Percentiles rank a stretch among this genome's conserved stretches.
Evolutionary conservation across 2,888 invertebrate genomes (phyloP).

Genomic region (Callyntrura sp.): DNA sequence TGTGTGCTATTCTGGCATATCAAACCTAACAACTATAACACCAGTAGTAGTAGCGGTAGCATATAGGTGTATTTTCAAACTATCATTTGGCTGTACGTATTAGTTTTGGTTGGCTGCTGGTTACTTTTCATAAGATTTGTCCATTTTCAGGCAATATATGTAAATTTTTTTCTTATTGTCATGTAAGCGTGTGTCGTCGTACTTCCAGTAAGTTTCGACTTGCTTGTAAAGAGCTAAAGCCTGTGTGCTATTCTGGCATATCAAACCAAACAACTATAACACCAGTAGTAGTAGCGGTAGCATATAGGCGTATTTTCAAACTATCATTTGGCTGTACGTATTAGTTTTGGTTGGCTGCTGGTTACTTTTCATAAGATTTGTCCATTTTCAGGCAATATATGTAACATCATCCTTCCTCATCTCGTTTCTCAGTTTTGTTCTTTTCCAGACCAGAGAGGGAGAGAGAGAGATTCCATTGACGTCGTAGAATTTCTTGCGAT

Average conservation of each 20-base stretch:
- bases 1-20: not conserved
- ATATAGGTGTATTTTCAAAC: too few species aligned
- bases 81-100: too few species aligned
- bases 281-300: too few species aligned
- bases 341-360: not conserved
- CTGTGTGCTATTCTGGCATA: not conserved
- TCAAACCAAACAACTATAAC: not conserved
- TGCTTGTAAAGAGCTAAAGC: not conserved
- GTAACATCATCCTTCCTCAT: not conserved
- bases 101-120: constrained; percentile 4
- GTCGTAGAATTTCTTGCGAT: constrained; percentile 34
- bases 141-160: not conserved
- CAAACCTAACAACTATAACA: not conserved
- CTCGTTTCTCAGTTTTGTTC: constrained; percentile 16
- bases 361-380: constrained; percentile 12
- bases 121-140: constrained; percentile 6
- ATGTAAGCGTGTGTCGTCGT: not conserved
- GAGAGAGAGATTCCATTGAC: constrained; percentile 33
- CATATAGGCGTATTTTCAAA: too few species aligned
- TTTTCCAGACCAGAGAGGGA: constrained; percentile 27
- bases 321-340: too few species aligned
- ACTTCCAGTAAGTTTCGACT: not conserved
- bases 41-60: too few species aligned
- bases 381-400: constrained; percentile 2
- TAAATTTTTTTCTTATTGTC: too few species aligned